Evolutionary conservation across 1,140 invertebrate genomes (phyloP).

Genomic region (Ctenoplectra terminalis): DNA sequence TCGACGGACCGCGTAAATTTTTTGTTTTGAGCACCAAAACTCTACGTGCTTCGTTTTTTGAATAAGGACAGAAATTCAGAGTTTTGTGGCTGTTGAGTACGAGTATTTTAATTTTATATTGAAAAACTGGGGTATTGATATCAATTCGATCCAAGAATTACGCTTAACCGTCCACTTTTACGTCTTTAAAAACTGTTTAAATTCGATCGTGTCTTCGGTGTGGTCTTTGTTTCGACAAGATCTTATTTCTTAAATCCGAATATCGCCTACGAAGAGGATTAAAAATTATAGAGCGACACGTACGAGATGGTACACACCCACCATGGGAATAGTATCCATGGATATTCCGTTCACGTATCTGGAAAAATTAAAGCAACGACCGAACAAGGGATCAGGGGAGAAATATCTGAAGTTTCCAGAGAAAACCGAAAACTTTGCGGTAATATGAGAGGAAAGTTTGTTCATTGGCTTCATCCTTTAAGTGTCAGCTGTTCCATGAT

Average conservation of each 20-base stretch:
- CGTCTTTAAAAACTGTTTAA: no score
- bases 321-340: neutral
- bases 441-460: slow-evolving; percentile 28
- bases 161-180: no score
- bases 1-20: slow-evolving; percentile 45
- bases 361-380: slow-evolving; percentile 31
- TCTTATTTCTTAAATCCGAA: neutral
- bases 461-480: slow-evolving; percentile 19
- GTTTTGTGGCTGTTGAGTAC: no score
- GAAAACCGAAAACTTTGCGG: slow-evolving; percentile 8
- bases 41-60: neutral
- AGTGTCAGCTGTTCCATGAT: slow-evolving; percentile 19
- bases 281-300: neutral
- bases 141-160: no score
- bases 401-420: slow-evolving; percentile 1
- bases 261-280: neutral
- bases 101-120: neutral
- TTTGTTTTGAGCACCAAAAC: neutral
- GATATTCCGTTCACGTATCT: slow-evolving; percentile 9
- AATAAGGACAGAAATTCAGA: neutral
- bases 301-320: neutral
- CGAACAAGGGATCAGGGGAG: neutral
- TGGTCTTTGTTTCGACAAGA: neutral
- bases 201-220: neutral
- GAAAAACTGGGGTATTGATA: no score